phyloP scores from a whole-genome alignment of 2,113 vertebrate species.

The Benitochromis conjunctus region DNA sequence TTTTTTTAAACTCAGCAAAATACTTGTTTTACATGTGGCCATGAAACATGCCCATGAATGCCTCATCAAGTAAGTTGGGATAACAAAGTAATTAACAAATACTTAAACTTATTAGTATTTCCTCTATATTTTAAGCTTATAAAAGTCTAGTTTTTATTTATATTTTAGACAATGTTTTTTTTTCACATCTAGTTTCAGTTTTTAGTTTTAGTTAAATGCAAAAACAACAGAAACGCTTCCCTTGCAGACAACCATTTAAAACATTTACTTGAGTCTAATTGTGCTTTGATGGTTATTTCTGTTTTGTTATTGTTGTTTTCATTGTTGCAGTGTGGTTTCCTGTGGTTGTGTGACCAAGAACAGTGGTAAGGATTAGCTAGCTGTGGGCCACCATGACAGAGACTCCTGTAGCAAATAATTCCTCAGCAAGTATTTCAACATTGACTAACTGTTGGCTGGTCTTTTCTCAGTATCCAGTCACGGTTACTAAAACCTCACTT shows the following conservation, averaged over 20 bases:
- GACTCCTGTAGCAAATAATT: not conserved
- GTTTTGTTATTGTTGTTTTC: not conserved
- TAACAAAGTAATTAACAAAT: not conserved
- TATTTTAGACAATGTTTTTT: not conserved
- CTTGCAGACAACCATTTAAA: not conserved
- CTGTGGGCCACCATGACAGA: not conserved
- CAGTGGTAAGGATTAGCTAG: not conserved
- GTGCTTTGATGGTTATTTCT: not conserved
- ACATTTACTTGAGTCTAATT: not conserved
- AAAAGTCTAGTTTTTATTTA: not conserved
- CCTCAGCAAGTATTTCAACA: not conserved
- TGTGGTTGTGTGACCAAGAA: not conserved
- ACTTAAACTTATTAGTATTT: not conserved
- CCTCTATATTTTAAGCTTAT: not conserved
- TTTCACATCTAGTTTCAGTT: not conserved
- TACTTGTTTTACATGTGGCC: not conserved
- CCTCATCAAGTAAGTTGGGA: not conserved
- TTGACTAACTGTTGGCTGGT: not conserved
- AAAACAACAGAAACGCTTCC: not conserved
- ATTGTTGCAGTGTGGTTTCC: not conserved
- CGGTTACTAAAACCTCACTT: not conserved
- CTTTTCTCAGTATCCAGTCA: not conserved
- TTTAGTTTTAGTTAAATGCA: not conserved
- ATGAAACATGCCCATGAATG: not conserved
- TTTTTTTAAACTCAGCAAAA: not conserved